These are phyloP conservation scores for Borostomias antarcticus DNA, from an alignment of 2,797 vertebrate species.

Conservation along the genomic window DNA sequence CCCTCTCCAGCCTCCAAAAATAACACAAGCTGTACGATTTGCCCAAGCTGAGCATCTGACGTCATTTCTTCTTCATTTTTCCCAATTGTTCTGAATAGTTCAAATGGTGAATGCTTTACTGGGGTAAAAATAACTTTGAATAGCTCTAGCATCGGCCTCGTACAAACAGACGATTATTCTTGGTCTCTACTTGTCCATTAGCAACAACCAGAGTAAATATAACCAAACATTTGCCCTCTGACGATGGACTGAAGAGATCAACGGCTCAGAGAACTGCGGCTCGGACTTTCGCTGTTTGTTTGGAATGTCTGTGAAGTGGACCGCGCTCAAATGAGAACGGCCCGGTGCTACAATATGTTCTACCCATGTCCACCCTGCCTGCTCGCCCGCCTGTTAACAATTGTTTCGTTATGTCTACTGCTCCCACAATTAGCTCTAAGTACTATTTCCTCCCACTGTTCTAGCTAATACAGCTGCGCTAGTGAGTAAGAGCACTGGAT, in stretches of 20 bases:
- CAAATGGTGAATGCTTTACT: constrained; percentile 48
- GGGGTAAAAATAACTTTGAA: constrained; percentile 56
- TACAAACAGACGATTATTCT: neutral
- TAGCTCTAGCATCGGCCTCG: constrained; percentile 12
- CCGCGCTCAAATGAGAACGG: constrained; percentile 48
- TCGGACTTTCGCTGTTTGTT: constrained; percentile 54
- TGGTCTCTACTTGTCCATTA: constrained; percentile 46
- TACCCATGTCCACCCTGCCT: constrained; percentile 50
- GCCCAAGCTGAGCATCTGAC: constrained; percentile 56
- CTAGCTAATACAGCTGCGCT: constrained; percentile 42
- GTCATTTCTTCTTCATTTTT: constrained; percentile 43
- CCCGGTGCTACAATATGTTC: constrained; percentile 45
- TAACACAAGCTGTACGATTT: neutral
- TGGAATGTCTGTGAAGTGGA: constrained; percentile 62
- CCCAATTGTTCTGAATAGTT: constrained; percentile 53
- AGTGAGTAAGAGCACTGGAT: constrained; percentile 41
- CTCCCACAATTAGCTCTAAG: constrained; percentile 78
- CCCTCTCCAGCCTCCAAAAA: constrained; percentile 24
- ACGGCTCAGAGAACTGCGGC: constrained; percentile 40
- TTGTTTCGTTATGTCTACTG: constrained; percentile 74
- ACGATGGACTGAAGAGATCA: constrained; percentile 32
- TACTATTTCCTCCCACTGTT: constrained; percentile 66
- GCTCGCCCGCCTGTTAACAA: constrained; percentile 55
- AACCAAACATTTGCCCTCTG: constrained; percentile 66
- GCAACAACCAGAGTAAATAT: constrained; percentile 66